Base-by-base conservation (phyloP, 1,140 invertebrate species). In the Drosophila varians region DNA sequence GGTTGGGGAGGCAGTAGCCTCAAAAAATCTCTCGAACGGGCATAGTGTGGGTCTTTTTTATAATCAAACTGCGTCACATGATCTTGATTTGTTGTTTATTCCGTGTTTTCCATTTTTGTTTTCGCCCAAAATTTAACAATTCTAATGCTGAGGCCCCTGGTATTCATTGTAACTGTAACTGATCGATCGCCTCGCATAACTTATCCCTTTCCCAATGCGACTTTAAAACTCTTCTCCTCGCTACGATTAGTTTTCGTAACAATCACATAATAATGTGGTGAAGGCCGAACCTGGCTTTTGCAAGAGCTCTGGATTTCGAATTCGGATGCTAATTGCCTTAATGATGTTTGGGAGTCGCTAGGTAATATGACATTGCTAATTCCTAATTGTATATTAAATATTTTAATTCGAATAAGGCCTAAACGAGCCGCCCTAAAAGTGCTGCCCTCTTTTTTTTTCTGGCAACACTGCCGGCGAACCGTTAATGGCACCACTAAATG, bases 181-280 rank as follows among this genome's bases (percentile, higher is more conserved):
- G 36, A 38, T 38, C 5, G 31, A 26, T 26, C 25, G 25, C 25
- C 5, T 26, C 9, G 3, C 36, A 42, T 42, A 42, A 40, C 18
- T 16, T 40, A 40, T 40, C 14, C n/a, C n/a, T n/a, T n/a, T n/a
- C n/a, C n/a, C n/a, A n/a, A n/a, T n/a, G n/a, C n/a, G n/a, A n/a
- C n/a, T n/a, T n/a, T n/a, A n/a, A n/a, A n/a, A n/a, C n/a, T n/a
- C n/a, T n/a, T n/a, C n/a, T n/a, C n/a, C n/a, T n/a, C n/a, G n/a
- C n/a, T n/a, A n/a, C n/a, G n/a, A n/a, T n/a, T n/a, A n/a, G n/a
- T n/a, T n/a, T n/a, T n/a, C n/a, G n/a, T n/a, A n/a, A n/a, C 70
- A 78, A 74, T 58, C 40, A 74, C 61, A 74, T 78, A 75, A 74
- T 78, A 78, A 78, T 78, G 78, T 61, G 51, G 62, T 58, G 69